phyloP scores from a whole-genome alignment of 2,888 invertebrate species.

The Nymphalis c-album region DNA sequence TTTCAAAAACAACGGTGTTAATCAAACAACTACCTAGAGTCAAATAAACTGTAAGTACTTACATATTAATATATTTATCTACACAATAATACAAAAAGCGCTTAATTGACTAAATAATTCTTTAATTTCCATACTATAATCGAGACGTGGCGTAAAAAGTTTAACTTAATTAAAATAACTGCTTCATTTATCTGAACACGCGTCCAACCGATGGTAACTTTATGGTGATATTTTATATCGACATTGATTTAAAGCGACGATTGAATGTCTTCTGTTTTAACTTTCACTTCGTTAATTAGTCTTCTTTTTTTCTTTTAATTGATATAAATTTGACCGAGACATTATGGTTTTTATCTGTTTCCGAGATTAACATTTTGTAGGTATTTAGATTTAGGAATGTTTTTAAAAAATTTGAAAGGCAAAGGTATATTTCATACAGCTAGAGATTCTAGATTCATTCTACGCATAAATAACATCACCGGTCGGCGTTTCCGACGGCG shows the following conservation, averaged over 20 bases:
- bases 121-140: conserved; percentile 3
- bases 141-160: conserved; percentile 9
- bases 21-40: too few relatives aligned
- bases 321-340: background rate
- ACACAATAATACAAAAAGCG: background rate
- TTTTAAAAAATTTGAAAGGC: background rate
- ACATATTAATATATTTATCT: background rate
- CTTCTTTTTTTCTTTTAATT: conserved; percentile 16
- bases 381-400: too few relatives aligned
- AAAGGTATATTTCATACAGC: conserved; percentile 42
- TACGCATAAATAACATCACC: conserved; percentile 68
- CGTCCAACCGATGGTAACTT: conserved; percentile 42
- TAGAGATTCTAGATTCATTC: conserved; percentile 49
- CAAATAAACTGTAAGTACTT: background rate
- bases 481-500: conserved; percentile 57
- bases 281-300: conserved; percentile 45
- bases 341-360: background rate
- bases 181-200: conserved; percentile 51
- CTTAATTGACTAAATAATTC: background rate
- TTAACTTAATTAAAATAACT: conserved; percentile 66
- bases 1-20: too few relatives aligned
- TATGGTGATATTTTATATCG: conserved; percentile 50
- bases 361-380: too few relatives aligned
- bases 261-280: conserved; percentile 39
- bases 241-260: conserved; percentile 36